Conservation (phyloP, 2,113 vertebrate species). For the Guaruba guarouba region DNA sequence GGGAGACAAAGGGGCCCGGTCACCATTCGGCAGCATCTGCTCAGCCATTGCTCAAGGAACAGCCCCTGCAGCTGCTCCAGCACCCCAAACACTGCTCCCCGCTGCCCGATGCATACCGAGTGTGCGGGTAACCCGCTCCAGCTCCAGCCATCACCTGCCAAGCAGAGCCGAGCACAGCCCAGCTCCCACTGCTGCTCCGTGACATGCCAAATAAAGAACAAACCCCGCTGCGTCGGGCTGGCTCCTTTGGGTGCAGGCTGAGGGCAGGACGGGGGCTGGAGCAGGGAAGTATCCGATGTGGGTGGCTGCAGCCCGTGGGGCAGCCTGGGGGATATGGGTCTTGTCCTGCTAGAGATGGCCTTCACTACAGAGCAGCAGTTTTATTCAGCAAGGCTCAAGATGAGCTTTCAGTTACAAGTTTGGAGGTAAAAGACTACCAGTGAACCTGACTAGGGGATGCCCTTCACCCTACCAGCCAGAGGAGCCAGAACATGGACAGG, state of each 20-base stretch:
- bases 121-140: background rate
- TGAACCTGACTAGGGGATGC: background rate
- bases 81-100: background rate
- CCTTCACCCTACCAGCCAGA: background rate
- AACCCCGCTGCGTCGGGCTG: background rate
- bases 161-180: background rate
- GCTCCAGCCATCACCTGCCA: background rate
- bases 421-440: background rate
- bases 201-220: slow-evolving; percentile 18
- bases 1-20: background rate
- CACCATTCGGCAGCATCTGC: background rate
- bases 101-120: background rate
- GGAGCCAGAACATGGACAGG: background rate
- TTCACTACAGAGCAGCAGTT: background rate
- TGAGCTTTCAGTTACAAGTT: background rate
- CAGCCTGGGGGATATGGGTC: rapidly evolving
- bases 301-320: background rate
- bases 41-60: rapidly evolving
- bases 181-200: background rate
- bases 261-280: background rate
- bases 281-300: rapidly evolving
- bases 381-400: background rate
- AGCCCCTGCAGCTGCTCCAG: background rate
- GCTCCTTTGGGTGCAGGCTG: background rate
- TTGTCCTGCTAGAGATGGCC: background rate